Conservation (phyloP, 2,888 invertebrate species). For the Lasioglossum leucozonium region DNA sequence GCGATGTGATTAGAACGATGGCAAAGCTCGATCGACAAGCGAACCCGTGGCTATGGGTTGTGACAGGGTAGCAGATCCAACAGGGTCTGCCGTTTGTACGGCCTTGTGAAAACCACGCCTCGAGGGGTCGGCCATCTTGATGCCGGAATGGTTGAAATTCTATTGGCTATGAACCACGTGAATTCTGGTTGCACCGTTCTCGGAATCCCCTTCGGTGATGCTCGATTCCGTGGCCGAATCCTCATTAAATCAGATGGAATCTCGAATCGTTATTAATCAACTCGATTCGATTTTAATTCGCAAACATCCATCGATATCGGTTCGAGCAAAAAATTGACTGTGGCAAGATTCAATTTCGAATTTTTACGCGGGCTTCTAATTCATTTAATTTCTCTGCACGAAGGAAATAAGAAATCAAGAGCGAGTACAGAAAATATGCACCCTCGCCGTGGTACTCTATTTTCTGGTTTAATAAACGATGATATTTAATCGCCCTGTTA, state of each 20-base stretch:
- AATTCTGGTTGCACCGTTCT: slow-evolving; percentile 53
- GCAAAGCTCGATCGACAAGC: slow-evolving; percentile 15
- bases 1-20: slow-evolving; percentile 41
- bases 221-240: slow-evolving; percentile 13
- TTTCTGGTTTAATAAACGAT: background rate
- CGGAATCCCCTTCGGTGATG: slow-evolving; percentile 33
- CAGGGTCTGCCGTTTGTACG: background rate
- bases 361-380: background rate
- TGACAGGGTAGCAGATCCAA: slow-evolving; percentile 14
- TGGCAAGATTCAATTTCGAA: background rate
- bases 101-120: slow-evolving; percentile 71
- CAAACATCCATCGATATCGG: background rate
- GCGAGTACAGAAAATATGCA: background rate
- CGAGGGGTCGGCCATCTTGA: slow-evolving; percentile 66
- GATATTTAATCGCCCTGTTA: background rate
- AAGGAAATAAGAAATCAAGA: background rate
- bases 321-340: background rate
- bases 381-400: background rate
- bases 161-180: slow-evolving; percentile 54
- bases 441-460: background rate
- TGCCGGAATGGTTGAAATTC: slow-evolving; percentile 56
- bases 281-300: background rate
- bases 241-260: slow-evolving; percentile 2
- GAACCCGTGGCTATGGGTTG: background rate
- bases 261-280: slow-evolving; percentile 9